These are phyloP conservation scores for Sialia sialis DNA, from an alignment of 2,113 vertebrate species.

Conservation along the genomic window DNA sequence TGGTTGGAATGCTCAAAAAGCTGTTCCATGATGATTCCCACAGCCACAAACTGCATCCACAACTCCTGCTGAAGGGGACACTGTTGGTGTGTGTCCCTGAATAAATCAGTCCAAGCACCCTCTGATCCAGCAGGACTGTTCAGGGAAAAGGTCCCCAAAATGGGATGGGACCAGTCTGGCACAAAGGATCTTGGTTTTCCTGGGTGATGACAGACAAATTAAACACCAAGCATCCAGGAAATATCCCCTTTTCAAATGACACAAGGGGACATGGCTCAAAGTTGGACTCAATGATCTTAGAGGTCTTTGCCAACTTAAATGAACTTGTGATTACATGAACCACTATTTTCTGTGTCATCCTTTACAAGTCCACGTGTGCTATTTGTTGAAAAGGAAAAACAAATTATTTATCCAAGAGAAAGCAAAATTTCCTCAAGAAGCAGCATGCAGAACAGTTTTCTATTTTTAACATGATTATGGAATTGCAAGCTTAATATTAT, in stretches of 20 bases:
- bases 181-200: not conserved
- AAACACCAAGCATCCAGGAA: not conserved
- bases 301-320: not conserved
- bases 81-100: not conserved
- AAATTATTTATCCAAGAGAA: not conserved
- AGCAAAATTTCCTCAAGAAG: not conserved
- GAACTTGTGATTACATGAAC: not conserved
- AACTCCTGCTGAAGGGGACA: not conserved
- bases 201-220: not conserved
- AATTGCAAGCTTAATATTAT: not conserved
- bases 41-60: not conserved
- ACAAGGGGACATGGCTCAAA: not conserved
- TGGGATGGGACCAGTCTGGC: rapidly evolving
- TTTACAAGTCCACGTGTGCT: not conserved
- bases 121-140: not conserved
- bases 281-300: not conserved
- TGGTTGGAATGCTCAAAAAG: not conserved
- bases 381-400: not conserved
- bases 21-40: not conserved
- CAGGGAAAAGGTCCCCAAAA: not conserved
- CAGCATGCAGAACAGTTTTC: not conserved
- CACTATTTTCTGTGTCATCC: not conserved
- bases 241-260: not conserved
- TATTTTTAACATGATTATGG: not conserved
- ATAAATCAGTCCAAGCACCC: not conserved